phyloP scores from a whole-genome alignment of 92 coral and sea anemone genomes.

The Porites rus region DNA sequence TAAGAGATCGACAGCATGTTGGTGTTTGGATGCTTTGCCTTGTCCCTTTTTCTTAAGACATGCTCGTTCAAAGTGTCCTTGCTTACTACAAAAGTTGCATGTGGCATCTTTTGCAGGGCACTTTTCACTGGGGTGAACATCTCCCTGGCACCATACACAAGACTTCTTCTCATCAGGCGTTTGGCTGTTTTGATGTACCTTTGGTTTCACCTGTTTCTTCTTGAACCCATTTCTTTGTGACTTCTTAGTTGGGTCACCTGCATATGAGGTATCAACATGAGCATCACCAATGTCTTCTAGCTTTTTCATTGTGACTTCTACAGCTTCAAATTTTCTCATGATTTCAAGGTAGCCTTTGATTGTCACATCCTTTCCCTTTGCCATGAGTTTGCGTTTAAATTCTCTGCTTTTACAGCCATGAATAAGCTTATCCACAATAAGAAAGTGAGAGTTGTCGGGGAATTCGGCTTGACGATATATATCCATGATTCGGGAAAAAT shows the following conservation, averaged over 20 bases:
- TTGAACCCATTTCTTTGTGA: constrained; percentile 65
- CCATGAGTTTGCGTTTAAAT: constrained; percentile 62
- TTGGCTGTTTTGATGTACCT: constrained; percentile 29
- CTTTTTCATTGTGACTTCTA: constrained; percentile 66
- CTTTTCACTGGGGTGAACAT: constrained; percentile 55
- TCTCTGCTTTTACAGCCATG: constrained; percentile 65
- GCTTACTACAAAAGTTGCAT: constrained; percentile 53
- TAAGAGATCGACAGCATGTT: constrained; percentile 54
- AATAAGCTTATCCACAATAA: constrained; percentile 72
- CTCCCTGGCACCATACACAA: constrained; percentile 52
- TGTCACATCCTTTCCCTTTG: constrained; percentile 49
- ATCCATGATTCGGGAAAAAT: constrained; percentile 69
- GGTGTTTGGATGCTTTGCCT: constrained; percentile 30
- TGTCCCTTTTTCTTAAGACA: constrained; percentile 41
- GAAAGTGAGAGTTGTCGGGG: constrained; percentile 65
- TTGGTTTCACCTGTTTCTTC: constrained; percentile 30
- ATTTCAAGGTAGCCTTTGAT: constrained; percentile 55
- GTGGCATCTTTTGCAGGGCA: constrained; percentile 63
- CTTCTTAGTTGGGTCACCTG: constrained; percentile 64
- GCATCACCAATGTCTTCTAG: constrained; percentile 51
- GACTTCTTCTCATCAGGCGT: constrained; percentile 34
- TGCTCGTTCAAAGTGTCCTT: constrained; percentile 64
- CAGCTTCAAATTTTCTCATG: constrained; percentile 66
- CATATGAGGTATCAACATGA: constrained; percentile 52
- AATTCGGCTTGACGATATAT: constrained; percentile 68